Conservation (phyloP, 1,140 invertebrate genomes). For the Delia radicum region DNA sequence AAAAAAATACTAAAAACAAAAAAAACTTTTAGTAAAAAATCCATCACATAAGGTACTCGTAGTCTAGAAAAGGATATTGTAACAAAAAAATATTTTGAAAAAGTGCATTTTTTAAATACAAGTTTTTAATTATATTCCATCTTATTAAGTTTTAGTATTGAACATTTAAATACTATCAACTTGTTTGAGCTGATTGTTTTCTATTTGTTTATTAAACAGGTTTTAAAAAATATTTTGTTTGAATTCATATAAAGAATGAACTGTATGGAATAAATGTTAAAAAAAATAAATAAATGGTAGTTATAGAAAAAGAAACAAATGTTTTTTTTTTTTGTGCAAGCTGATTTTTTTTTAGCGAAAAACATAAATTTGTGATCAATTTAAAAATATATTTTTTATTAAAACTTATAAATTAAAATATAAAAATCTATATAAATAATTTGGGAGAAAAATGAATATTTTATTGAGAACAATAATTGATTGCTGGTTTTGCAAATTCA, state of each 20-base stretch:
- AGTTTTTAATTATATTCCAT: not conserved
- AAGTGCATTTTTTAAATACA: not conserved
- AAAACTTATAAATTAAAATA: too few species aligned
- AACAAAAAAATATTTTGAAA: not conserved
- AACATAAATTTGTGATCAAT: too few species aligned
- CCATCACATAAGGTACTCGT: not conserved
- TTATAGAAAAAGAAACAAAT: constrained; percentile 3
- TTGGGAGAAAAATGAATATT: too few species aligned
- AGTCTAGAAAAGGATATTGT: not conserved
- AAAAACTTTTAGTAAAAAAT: not conserved
- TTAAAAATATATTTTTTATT: too few species aligned
- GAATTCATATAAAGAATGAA: not conserved
- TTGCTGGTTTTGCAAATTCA: too few species aligned
- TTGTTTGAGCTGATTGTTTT: not conserved
- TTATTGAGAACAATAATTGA: too few species aligned
- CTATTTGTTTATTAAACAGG: not conserved
- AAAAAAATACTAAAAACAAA: not conserved
- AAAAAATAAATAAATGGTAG: constrained; percentile 11
- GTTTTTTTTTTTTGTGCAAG: too few species aligned
- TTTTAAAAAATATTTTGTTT: not conserved
- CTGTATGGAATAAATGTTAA: not conserved
- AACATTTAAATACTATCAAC: not conserved
- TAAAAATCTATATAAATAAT: too few species aligned
- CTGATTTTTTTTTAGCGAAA: too few species aligned
- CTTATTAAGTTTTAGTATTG: not conserved